Evolutionary conservation across 2,888 invertebrate genomes (phyloP).

Genomic region (Platerodrilus igneus): DNA sequence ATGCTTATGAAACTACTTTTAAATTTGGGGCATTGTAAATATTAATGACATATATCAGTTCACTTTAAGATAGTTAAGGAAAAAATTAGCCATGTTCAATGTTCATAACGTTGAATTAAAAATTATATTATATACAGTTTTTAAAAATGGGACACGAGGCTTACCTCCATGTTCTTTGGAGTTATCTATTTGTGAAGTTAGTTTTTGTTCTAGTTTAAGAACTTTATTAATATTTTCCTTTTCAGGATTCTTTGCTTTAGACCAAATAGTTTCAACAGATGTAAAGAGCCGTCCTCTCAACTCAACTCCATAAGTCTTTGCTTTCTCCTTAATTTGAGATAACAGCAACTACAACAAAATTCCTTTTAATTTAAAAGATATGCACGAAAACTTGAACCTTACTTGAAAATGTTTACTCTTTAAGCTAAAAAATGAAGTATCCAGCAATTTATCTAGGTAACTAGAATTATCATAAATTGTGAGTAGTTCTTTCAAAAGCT

Average conservation of each 20-base stretch:
- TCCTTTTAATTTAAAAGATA: background rate
- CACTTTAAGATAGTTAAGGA: no score
- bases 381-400: conserved; percentile 34
- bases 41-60: no score
- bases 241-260: conserved; percentile 39
- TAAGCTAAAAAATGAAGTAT: conserved; percentile 70
- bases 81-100: no score
- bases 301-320: conserved; percentile 70
- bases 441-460: conserved; percentile 79
- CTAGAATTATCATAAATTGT: conserved; percentile 82
- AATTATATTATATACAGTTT: no score
- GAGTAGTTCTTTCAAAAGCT: conserved; percentile 73
- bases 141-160: no score
- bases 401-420: conserved; percentile 63
- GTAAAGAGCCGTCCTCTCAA: conserved; percentile 47
- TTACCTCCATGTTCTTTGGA: conserved; percentile 36
- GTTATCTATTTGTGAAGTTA: conserved; percentile 42
- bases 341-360: conserved; percentile 57
- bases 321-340: conserved; percentile 70
- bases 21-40: no score
- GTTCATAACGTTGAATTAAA: no score
- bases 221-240: conserved; percentile 45
- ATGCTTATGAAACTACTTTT: no score
- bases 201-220: conserved; percentile 43
- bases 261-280: conserved; percentile 33